phyloP scores from a whole-genome alignment of 2,113 vertebrate species.

The Hypocryptadius cinnamomeus region DNA sequence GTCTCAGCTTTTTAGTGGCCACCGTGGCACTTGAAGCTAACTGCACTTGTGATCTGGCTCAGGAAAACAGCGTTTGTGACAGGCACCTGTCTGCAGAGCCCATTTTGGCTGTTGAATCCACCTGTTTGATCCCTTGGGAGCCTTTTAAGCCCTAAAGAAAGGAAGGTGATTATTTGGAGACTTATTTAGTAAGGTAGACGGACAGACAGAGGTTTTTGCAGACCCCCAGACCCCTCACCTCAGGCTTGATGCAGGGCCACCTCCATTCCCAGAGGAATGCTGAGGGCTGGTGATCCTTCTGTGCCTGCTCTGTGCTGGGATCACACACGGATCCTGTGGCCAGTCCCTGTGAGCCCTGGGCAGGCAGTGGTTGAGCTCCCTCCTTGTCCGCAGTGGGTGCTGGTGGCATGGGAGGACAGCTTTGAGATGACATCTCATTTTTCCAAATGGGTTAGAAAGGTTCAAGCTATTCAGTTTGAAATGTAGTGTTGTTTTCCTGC shows the following conservation, averaged over 20 bases:
- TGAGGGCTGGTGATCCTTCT: accelerated
- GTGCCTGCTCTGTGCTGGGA: not conserved
- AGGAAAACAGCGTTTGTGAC: not conserved
- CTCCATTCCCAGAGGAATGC: not conserved
- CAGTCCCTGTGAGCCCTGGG: not conserved
- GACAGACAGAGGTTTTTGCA: not conserved
- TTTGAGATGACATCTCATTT: not conserved
- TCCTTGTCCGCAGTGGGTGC: not conserved
- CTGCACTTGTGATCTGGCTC: accelerated
- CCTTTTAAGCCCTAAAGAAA: not conserved
- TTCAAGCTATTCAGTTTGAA: not conserved
- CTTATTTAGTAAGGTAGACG: not conserved
- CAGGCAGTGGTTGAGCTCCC: not conserved
- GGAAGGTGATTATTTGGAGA: not conserved
- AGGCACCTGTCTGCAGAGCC: not conserved
- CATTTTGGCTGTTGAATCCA: not conserved
- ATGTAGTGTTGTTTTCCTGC: not conserved
- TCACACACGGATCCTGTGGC: too few species aligned
- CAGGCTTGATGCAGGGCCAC: not conserved
- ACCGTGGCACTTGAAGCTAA: not conserved
- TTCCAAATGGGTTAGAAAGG: not conserved
- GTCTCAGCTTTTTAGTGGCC: not conserved
- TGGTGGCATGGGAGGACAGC: not conserved
- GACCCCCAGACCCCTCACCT: not conserved
- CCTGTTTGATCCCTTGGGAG: not conserved